Percentiles rank a stretch among this genome's conserved stretches.
Evolutionary conservation across 2,888 invertebrate species (phyloP).

Genomic region (Heliconius erato): DNA sequence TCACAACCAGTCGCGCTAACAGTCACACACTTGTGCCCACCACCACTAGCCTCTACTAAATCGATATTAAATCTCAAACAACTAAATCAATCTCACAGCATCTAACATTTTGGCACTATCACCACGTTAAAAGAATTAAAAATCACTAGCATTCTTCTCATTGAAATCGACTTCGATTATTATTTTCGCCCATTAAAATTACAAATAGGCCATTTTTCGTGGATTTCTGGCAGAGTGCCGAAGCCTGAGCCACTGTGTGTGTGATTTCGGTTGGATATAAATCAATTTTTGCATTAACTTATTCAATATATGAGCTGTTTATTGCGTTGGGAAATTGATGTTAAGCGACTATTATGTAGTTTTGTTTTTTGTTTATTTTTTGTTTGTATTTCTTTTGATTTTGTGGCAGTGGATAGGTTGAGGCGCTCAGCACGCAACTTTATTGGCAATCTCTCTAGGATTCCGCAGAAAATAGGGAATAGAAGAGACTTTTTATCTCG

Average conservation of each 20-base stretch:
- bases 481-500: no score
- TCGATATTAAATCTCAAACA: no score
- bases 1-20: no score
- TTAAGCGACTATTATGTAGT: slow-evolving; percentile 66
- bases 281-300: slow-evolving; percentile 84
- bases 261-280: slow-evolving; percentile 74
- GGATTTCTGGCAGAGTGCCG: slow-evolving; percentile 77
- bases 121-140: slow-evolving; percentile 71
- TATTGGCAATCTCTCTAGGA: no score
- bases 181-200: slow-evolving; percentile 83
- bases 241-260: slow-evolving; percentile 66
- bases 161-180: slow-evolving; percentile 76
- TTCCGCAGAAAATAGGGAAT: no score
- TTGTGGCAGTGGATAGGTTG: no score
- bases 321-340: slow-evolving; percentile 79
- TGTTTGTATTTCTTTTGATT: no score
- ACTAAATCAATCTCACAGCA: not conserved
- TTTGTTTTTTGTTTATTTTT: not conserved
- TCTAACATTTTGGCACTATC: slow-evolving; percentile 65
- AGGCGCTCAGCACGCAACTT: no score
- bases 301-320: slow-evolving; percentile 83
- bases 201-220: slow-evolving; percentile 72
- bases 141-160: slow-evolving; percentile 73
- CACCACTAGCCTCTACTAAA: no score
- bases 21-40: no score